Conservation (phyloP, 2,113 vertebrate species). For the Rissa tridactyla region DNA sequence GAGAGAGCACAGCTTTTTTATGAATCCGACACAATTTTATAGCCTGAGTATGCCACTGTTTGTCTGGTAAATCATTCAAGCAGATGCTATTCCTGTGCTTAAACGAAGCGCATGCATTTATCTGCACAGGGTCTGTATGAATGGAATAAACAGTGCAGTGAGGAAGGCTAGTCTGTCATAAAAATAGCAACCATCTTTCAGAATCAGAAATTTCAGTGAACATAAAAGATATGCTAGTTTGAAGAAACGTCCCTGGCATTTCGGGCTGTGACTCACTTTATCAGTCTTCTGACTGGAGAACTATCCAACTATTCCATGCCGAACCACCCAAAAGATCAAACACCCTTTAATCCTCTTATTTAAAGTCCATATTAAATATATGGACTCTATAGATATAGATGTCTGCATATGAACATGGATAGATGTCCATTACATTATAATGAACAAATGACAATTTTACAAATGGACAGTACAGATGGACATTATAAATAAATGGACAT, state of each 20-base stretch:
- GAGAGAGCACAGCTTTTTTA: neutral
- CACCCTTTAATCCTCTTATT: neutral
- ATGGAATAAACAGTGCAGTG: neutral
- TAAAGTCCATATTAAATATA: neutral
- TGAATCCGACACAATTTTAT: neutral
- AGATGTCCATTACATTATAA: neutral
- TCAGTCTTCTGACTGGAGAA: neutral
- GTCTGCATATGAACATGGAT: neutral
- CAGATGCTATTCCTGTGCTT: neutral
- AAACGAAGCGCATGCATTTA: neutral
- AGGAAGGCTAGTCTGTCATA: neutral
- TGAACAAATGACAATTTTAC: neutral
- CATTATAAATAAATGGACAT: neutral
- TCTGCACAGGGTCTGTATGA: neutral
- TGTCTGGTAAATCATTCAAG: neutral
- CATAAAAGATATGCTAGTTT: neutral
- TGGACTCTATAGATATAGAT: neutral
- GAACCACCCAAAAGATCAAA: neutral
- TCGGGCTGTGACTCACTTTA: slow-evolving; percentile 6
- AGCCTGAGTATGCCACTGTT: neutral
- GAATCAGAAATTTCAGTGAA: neutral
- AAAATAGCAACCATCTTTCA: neutral
- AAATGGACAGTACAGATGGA: neutral
- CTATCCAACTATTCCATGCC: neutral
- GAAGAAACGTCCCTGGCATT: neutral